Evolutionary conservation across 2,888 invertebrate species (phyloP), one percentile per base, ranked within the genome.

Genomic region (Yponomeuta sedellus): DNA sequence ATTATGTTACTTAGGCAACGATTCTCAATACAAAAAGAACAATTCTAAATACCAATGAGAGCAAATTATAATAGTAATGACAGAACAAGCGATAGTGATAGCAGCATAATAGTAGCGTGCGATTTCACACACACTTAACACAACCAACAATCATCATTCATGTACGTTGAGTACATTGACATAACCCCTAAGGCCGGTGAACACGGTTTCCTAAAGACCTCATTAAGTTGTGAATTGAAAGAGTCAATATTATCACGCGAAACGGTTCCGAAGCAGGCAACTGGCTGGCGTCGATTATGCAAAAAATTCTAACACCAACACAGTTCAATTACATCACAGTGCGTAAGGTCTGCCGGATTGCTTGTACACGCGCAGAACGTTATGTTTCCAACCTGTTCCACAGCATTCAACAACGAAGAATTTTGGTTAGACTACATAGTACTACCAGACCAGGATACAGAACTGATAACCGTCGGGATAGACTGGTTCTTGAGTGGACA

Each of bases 251-350:
- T 52, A 52, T 52, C 16, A 52, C 44, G 16, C 44, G 16, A 52
- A 52, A 52, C 12, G 5, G 12, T 52, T 52, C 44, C 16, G 16
- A 52, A 16, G 16, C 44, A 52, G 12, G 44, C 16, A 52, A 52
- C 44, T 12, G 44, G 12, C 44, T 52, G 12, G 39, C 28, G n/a
- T 20, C 20, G 39, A 39, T 62, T 62, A 62, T 62, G 62, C 62
- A 62, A 62, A 62, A 16, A 34, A 34, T 40, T 62, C 62, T 62
- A 62, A 39, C 62, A 19, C 19, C 62, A 25, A 62, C 40, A 62
- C 40, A 39, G 62, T 52, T 52, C 44, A 52, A 52, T 52, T 52
- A 52, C 44, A 52, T 52, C 44, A 52, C 12, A 12, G 44, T 52
- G 44, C 44, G 44, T 52, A 52, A 52, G 44, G 44, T 16, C 12